Conservation (phyloP, 2,888 invertebrate genomes). For the Synanthedon andrenaeformis region DNA sequence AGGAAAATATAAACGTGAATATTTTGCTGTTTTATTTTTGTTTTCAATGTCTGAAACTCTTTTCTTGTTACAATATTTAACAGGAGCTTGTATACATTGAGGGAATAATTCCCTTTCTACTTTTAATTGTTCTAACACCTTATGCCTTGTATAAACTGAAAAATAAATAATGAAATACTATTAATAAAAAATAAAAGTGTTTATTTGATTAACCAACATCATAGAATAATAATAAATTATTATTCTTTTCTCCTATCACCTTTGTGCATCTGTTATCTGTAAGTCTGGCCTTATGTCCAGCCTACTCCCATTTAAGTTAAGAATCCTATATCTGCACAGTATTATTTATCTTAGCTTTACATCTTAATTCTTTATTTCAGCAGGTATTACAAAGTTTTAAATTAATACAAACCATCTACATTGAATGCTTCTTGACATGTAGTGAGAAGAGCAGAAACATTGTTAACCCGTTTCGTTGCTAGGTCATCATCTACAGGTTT, state of each 20-base stretch:
- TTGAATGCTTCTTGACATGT: constrained; percentile 36
- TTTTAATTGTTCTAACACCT: constrained; percentile 42
- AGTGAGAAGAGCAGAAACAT: constrained; percentile 27
- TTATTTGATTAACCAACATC: background rate
- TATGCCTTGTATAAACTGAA: constrained; percentile 37
- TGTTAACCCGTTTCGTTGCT: constrained; percentile 24
- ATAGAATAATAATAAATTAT: no score
- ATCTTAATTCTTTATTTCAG: background rate
- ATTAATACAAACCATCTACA: constrained; percentile 32
- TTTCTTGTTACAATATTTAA: constrained; percentile 52
- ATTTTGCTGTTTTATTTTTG: constrained; percentile 31
- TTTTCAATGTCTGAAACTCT: constrained; percentile 17
- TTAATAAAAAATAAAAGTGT: constrained; percentile 1
- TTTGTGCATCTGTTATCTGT: no score
- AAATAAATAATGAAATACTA: constrained; percentile 9
- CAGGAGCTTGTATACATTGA: constrained; percentile 51
- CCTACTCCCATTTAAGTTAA: background rate
- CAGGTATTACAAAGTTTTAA: background rate
- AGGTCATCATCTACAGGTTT: constrained; percentile 22
- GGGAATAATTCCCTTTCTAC: constrained; percentile 55
- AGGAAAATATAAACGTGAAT: constrained; percentile 18
- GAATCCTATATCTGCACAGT: background rate
- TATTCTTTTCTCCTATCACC: no score
- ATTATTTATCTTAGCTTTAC: background rate
- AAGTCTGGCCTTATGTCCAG: no score